Base-by-base conservation (phyloP, 1,140 invertebrate species). In the Drosophila lacteicornis region DNA sequence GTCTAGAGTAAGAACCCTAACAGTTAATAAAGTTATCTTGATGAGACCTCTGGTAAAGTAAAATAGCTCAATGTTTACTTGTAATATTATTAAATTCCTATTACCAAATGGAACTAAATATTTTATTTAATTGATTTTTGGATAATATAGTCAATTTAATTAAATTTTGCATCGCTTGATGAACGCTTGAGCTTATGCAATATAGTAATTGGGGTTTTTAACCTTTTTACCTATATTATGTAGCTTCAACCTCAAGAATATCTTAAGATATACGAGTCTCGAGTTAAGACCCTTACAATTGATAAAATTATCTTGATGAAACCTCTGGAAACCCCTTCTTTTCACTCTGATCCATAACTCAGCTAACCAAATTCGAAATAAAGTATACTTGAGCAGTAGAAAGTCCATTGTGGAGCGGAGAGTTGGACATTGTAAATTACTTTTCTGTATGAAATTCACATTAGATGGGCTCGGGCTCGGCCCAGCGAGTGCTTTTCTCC, bases 391-490 rank as follows among this genome's bases (percentile, higher is more conserved):
- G 53, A 58, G 42, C 19, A n/a, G 38, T 70, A 27, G 45, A 58
- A 73, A 73, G 66, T 58, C 53, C 53, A 70, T 53, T 70, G 33
- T 47, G 40, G 17, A 27, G 38, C 46, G 5, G 12, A 33, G 25
- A 55, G 63, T 36, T 55, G 19, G 27, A 59, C 43, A 43, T n/a
- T 69, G 49, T 75, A 62, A 75, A 53, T 62, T 56, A 53, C 59
- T 70, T 69, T 79, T 65, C 43, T 63, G 42, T 67, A 83, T 66
- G 55, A 66, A 79, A 83, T 33, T 47, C 46, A 67, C 81, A 83
- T 84, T 84, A 83, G 76, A 76, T 68, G 69, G 59, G 45, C 50
- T 36, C 38, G 38, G 33, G 33, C 33, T 11, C 33, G 33, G 33
- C 33, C 33, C 3, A 36, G 33, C 30, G 46, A 58, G 51, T 42